Percentiles rank a stretch among this genome's conserved stretches.
Evolutionary conservation across 2,113 vertebrate species (phyloP).

Genomic region (Tragelaphus buxtoni): DNA sequence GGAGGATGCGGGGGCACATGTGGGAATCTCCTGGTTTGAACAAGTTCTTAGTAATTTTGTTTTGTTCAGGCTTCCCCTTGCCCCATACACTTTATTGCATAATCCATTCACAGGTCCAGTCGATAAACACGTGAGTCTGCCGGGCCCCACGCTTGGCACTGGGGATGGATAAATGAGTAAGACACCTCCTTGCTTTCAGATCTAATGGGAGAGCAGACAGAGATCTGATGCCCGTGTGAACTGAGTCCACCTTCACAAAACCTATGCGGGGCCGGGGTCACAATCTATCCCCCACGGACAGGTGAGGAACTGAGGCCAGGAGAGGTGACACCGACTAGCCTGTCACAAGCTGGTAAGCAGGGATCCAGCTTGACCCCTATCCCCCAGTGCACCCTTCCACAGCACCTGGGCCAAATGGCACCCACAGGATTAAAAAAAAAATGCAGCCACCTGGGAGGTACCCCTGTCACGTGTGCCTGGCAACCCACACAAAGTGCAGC

Average conservation of each 20-base stretch:
- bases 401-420: neutral
- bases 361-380: neutral
- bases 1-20: accelerated
- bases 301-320: neutral
- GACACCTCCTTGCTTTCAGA: neutral
- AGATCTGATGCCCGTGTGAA: accelerated
- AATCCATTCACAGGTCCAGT: neutral
- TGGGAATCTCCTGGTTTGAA: neutral
- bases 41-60: neutral
- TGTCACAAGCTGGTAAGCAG: neutral
- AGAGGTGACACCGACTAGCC: neutral
- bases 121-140: neutral
- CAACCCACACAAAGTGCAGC: neutral
- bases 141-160: neutral
- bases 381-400: neutral
- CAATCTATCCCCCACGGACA: neutral
- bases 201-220: neutral
- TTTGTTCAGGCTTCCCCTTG: neutral
- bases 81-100: neutral
- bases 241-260: neutral
- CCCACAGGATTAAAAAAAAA: neutral
- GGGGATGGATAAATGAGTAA: neutral
- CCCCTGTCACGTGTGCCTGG: neutral
- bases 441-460: no score
- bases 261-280: neutral